Evolutionary conservation across 2,113 vertebrate species (phyloP), one percentile per base, ranked within the genome.

Genomic region (Synodontis membranacea): DNA sequence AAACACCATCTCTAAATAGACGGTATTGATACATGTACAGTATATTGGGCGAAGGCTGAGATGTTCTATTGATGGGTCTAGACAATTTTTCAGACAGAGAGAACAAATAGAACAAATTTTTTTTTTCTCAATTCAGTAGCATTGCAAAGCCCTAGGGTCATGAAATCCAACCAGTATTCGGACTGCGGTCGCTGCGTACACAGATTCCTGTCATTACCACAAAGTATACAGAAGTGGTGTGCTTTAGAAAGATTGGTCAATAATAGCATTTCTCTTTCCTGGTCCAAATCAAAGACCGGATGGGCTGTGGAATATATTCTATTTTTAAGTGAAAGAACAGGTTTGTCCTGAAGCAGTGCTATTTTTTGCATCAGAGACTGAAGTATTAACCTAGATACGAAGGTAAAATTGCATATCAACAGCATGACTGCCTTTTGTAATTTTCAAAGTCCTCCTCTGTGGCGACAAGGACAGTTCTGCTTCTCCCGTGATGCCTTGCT

Each of bases 351-450:
- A 86, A 89, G 88, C 84, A 48, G 82, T 54, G 84, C 88, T 90
- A 89, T 89, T 90, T 88, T 86, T 70, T 79, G 72, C 86, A 39
- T 86, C 80, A 74, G 86, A 86, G 86, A 31, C 81, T 84, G 37
- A 88, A 90, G 89, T 83, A 90, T 89, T 90, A 86, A 89, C 89
- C 88, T 72, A 90, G 84, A 90, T 87, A 89, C 68, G 66, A 37
- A 88, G 86, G 86, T 82, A 89, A 87, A 84, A 87, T 89, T 78
- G 89, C 83, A 74, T 64, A 89, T 89, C 88, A 90, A 90, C 87
- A 88, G 76, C 58, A 83, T 28, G n/a, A 79, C 31, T 78, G 86
- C n/a, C 80, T 66, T 87, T 56, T 83, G 68, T 81, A n/a, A 80
- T 86, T 84, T 89, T 82, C 84, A 85, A 85, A 86, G 42, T 60